Evolutionary conservation across 2,113 vertebrate genomes (phyloP).

Genomic region (Pelvicachromis taeniatus): DNA sequence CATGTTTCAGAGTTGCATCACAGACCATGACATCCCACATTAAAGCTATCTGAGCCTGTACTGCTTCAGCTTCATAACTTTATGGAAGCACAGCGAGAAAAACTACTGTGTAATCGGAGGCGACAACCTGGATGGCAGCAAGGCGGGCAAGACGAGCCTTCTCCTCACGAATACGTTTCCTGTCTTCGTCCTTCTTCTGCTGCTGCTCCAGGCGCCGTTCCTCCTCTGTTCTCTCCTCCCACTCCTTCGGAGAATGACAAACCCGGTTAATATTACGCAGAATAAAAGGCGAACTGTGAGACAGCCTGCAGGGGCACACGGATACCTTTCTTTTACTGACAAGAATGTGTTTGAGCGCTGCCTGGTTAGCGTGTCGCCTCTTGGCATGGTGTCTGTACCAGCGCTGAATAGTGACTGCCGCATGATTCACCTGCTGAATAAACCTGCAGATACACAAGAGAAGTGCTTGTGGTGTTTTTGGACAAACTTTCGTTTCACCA

Average conservation of each 20-base stretch:
- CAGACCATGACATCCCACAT: no score
- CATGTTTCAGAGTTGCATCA: not conserved
- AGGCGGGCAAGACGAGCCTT: constrained; percentile 82
- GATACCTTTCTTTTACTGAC: constrained; percentile 78
- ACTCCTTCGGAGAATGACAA: constrained; percentile 67
- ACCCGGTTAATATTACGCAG: not conserved
- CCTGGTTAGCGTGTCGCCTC: constrained; percentile 49
- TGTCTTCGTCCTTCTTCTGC: constrained; percentile 75
- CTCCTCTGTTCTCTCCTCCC: constrained; percentile 67
- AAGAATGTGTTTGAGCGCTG: constrained; percentile 67
- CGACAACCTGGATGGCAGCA: constrained; percentile 80
- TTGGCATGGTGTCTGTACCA: constrained; percentile 83
- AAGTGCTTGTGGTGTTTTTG: not conserved
- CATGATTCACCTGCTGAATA: constrained; percentile 86
- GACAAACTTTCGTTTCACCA: not conserved
- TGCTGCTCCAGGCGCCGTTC: constrained; percentile 59
- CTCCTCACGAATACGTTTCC: constrained; percentile 84
- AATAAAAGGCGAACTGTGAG: not conserved
- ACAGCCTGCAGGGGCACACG: not conserved
- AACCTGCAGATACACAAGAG: constrained; percentile 71
- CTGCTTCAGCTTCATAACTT: not conserved
- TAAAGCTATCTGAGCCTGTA: not conserved
- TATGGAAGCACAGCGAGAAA: not conserved
- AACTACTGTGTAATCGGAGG: not conserved
- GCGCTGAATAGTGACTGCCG: constrained; percentile 87